Percentiles rank a stretch among this genome's conserved stretches.
These are phyloP conservation scores for Etia nguti DNA, from an alignment of 2,113 vertebrate species.

Conservation along the genomic window DNA sequence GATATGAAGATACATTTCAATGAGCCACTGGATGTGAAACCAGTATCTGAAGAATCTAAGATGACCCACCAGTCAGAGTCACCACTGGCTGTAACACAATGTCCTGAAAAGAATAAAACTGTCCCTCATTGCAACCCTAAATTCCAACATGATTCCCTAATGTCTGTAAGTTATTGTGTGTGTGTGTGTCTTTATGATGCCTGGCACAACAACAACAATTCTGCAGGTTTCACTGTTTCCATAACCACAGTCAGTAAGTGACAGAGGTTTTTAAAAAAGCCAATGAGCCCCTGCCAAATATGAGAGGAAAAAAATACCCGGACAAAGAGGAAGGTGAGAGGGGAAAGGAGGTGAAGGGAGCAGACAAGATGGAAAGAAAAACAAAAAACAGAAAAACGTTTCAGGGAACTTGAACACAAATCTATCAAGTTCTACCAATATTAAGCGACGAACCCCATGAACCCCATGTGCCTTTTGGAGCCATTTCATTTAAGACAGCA, in stretches of 20 bases:
- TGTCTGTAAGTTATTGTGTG: slow-evolving; percentile 37
- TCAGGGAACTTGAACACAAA: not conserved
- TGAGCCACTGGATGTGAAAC: slow-evolving; percentile 15
- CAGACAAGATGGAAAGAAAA: not conserved
- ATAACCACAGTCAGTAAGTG: slow-evolving; percentile 26
- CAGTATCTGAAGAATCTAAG: not conserved
- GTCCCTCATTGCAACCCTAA: slow-evolving; percentile 18
- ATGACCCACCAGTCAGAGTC: slow-evolving; percentile 24
- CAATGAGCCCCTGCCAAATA: slow-evolving; percentile 2
- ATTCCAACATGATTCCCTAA: slow-evolving; percentile 59
- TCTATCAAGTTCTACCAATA: not conserved
- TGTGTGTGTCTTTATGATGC: slow-evolving; percentile 23
- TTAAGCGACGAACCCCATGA: not conserved
- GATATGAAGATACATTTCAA: slow-evolving; percentile 3
- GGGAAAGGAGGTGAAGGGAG: not conserved
- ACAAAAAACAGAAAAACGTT: not conserved
- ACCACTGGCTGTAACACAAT: slow-evolving; percentile 25
- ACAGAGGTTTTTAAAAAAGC: slow-evolving; percentile 1
- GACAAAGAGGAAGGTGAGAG: not conserved
- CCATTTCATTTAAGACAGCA: not conserved
- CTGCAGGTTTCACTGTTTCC: slow-evolving; percentile 44
- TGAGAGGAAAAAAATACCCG: slow-evolving; percentile 39
- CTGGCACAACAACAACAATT: slow-evolving; percentile 43
- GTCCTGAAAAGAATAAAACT: slow-evolving; percentile 33
- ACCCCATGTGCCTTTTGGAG: not conserved